These are phyloP conservation scores for Epinephelus awoara DNA, from an alignment of 2,797 vertebrate species.

Conservation along the genomic window DNA sequence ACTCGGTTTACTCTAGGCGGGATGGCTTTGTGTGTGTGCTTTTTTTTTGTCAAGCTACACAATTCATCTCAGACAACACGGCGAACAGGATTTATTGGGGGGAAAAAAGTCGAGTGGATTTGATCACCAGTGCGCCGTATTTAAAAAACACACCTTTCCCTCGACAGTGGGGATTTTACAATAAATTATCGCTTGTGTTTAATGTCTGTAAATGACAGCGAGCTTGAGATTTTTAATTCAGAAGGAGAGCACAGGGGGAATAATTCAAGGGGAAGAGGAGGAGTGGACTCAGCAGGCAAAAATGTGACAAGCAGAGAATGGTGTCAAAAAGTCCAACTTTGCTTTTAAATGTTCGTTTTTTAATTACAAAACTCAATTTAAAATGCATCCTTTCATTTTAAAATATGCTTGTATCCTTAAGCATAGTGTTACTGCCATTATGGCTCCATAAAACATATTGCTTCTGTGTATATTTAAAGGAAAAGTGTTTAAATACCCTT, in stretches of 20 bases:
- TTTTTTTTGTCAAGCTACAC: not conserved
- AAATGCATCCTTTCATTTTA: not conserved
- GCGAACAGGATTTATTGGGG: slow-evolving; percentile 13
- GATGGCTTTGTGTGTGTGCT: not conserved
- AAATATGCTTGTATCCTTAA: not conserved
- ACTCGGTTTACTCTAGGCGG: slow-evolving; percentile 30
- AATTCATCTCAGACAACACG: slow-evolving; percentile 24
- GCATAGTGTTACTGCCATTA: not conserved
- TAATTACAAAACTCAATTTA: not conserved
- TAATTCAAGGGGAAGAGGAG: not conserved
- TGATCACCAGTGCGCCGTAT: not conserved
- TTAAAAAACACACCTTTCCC: not conserved
- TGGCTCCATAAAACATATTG: not conserved
- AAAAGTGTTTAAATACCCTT: not conserved
- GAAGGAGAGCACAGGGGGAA: not conserved
- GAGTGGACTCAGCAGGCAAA: not conserved
- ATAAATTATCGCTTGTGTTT: not conserved
- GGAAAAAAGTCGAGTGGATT: slow-evolving; percentile 3
- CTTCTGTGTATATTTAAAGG: not conserved
- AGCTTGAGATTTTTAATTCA: not conserved
- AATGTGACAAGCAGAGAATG: not conserved
- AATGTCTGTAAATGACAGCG: not conserved
- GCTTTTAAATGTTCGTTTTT: not conserved
- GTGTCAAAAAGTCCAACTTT: not conserved
- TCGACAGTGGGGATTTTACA: not conserved